phyloP scores from a whole-genome alignment of 2,113 vertebrate species.

The Chinchilla lanigera region DNA sequence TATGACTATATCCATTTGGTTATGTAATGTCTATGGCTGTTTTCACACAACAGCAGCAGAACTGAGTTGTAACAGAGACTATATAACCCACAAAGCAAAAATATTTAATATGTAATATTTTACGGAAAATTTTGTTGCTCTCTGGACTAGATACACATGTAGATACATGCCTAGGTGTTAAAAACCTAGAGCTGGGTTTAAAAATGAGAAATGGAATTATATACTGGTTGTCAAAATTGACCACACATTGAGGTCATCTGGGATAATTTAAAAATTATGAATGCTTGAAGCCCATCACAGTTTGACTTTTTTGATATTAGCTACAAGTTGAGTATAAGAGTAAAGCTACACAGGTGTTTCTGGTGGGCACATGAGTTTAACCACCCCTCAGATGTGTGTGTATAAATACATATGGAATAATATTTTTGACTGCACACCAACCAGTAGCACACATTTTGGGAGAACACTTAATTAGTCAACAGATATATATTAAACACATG shows the following conservation, averaged over 20 bases:
- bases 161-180: slow-evolving; percentile 14
- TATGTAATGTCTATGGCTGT: background rate
- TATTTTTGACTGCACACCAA: slow-evolving; percentile 28
- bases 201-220: slow-evolving; percentile 17
- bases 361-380: background rate
- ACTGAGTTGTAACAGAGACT: background rate
- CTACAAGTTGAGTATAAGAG: background rate
- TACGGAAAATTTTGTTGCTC: background rate
- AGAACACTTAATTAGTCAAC: background rate
- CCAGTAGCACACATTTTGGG: background rate
- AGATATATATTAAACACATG: background rate
- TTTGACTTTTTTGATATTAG: background rate
- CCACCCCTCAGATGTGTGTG: background rate
- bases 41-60: background rate
- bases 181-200: slow-evolving; percentile 7
- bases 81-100: background rate
- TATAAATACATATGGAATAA: background rate
- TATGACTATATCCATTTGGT: background rate
- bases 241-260: background rate
- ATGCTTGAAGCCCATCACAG: background rate
- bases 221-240: background rate
- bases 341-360: background rate
- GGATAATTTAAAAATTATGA: slow-evolving; percentile 27
- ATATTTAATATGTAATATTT: slow-evolving; percentile 27
- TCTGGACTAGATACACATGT: background rate